Conservation (phyloP, 1,140 invertebrate genomes). For the Episyrphus balteatus region DNA sequence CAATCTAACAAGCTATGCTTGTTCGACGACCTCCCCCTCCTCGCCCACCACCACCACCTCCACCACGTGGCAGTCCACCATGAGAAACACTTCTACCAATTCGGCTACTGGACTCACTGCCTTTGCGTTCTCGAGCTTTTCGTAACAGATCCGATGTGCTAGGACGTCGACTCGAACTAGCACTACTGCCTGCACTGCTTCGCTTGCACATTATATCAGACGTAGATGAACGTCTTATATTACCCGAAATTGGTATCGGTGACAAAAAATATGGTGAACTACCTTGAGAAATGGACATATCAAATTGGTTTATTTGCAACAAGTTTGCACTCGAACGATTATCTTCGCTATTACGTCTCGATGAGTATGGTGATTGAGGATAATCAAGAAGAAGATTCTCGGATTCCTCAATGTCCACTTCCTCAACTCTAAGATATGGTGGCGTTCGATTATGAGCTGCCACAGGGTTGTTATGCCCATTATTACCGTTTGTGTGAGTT, state of each 20-base stretch:
- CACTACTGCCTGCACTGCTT: conserved; percentile 4
- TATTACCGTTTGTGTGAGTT: not conserved
- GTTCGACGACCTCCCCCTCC: conserved; percentile 24
- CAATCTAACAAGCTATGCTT: conserved; percentile 35
- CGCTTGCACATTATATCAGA: conserved; percentile 25
- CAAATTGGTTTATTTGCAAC: conserved; percentile 8
- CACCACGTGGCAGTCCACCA: conserved; percentile 23
- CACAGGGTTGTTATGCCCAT: not conserved
- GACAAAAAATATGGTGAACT: conserved; percentile 4
- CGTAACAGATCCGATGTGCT: conserved; percentile 32
- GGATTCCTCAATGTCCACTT: conserved; percentile 24
- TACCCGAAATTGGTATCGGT: conserved; percentile 5
- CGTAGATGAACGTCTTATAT: conserved; percentile 29
- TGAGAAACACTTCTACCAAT: conserved; percentile 35
- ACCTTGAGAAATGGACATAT: not conserved
- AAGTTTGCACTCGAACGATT: conserved; percentile 16
- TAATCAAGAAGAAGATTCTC: conserved; percentile 20
- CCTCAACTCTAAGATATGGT: conserved; percentile 30
- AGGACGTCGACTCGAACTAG: conserved; percentile 21
- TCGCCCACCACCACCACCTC: conserved; percentile 10
- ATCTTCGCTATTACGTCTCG: conserved; percentile 15
- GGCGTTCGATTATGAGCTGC: conserved; percentile 9
- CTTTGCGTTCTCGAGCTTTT: conserved; percentile 28
- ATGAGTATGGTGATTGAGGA: conserved; percentile 19
- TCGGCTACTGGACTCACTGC: conserved; percentile 20